Conservation (phyloP, 2,797 vertebrate genomes). For the Etheostoma nigrum region DNA sequence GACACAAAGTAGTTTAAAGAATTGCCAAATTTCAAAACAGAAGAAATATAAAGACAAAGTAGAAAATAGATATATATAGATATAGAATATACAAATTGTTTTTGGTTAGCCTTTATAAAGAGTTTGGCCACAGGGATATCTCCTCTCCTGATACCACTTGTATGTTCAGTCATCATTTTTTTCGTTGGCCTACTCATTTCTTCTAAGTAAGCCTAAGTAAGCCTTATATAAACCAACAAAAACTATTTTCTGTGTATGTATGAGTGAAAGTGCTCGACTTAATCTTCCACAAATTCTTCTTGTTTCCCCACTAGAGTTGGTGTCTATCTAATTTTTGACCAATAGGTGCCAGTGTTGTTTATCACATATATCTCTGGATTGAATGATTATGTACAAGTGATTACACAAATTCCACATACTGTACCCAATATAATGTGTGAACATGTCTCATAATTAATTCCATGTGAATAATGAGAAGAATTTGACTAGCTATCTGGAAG, state of each 20-base stretch:
- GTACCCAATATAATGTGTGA: not conserved
- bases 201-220: not conserved
- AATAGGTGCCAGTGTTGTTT: slow-evolving; percentile 42
- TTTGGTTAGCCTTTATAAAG: no score
- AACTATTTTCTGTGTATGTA: not conserved
- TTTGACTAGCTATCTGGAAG: not conserved
- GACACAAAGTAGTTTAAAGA: not conserved
- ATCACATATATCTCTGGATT: not conserved
- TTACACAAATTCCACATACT: not conserved
- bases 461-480: not conserved
- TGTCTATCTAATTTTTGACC: not conserved
- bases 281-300: not conserved
- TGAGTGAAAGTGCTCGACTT: not conserved
- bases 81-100: no score
- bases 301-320: not conserved
- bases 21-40: no score
- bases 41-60: no score
- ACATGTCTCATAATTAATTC: not conserved
- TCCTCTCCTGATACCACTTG: not conserved
- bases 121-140: no score
- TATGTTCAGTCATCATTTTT: not conserved
- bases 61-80: no score
- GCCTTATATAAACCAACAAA: not conserved
- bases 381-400: not conserved
- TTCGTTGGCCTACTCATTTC: not conserved